phyloP scores from a whole-genome alignment of 2,888 invertebrate genomes.

The Drosophila leonis region DNA sequence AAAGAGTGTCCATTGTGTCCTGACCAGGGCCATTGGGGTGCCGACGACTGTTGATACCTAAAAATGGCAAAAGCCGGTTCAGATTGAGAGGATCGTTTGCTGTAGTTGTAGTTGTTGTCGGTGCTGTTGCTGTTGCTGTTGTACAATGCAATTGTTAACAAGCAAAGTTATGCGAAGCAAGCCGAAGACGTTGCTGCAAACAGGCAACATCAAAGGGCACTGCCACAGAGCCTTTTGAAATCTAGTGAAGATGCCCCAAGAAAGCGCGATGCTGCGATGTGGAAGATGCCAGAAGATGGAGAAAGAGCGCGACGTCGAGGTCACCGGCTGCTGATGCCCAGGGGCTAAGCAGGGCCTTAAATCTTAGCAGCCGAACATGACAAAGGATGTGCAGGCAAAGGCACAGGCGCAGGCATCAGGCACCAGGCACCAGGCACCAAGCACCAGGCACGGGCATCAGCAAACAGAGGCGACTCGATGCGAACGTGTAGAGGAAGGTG shows the following conservation, averaged over 20 bases:
- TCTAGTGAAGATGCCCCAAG: slow-evolving; percentile 53
- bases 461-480: slow-evolving; percentile 69
- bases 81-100: slow-evolving; percentile 70
- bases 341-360: slow-evolving; percentile 65
- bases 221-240: slow-evolving; percentile 52
- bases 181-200: slow-evolving; percentile 51
- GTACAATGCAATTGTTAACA: slow-evolving; percentile 82
- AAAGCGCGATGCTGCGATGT: slow-evolving; percentile 30
- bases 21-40: slow-evolving; percentile 66
- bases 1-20: slow-evolving; percentile 76
- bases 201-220: slow-evolving; percentile 69
- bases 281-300: slow-evolving; percentile 18
- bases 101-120: slow-evolving; percentile 39
- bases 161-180: slow-evolving; percentile 79
- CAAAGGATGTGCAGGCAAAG: slow-evolving; percentile 73
- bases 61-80: slow-evolving; percentile 73
- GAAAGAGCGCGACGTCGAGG: slow-evolving; percentile 45
- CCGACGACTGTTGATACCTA: slow-evolving; percentile 64
- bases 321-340: slow-evolving; percentile 52
- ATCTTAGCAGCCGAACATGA: slow-evolving; percentile 75
- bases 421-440: background rate
- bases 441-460: slow-evolving; percentile 4
- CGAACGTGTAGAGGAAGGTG: slow-evolving; percentile 83
- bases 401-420: slow-evolving; percentile 1
- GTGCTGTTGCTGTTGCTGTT: slow-evolving; percentile 55